Evolutionary conservation across 2,797 vertebrate species (phyloP), one percentile per base, ranked within the genome.

Genomic region (Peromyscus melanophrys): DNA sequence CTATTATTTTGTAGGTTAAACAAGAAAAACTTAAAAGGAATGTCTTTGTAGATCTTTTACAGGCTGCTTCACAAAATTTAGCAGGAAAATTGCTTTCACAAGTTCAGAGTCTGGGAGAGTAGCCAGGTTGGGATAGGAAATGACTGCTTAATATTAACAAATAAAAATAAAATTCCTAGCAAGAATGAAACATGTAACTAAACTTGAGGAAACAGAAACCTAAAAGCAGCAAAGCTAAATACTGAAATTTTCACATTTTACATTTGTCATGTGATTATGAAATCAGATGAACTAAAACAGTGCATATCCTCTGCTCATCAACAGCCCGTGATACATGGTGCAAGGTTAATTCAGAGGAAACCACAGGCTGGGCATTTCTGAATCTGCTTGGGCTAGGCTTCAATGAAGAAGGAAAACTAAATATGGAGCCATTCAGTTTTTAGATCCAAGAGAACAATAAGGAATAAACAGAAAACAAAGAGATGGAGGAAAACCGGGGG

Each of bases 141-240:
- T 71, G 40, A 83, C n/a, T 19, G 89, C 8, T 34, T 81, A 84
- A 65, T 78, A 91, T 61, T 43, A 90, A 96, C n/a, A 85, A 37
- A 76, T 31, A 95, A 97, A 93, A 97, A 78, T 82, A 25, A 91
- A 91, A 89, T 77, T 14, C 86, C 1, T 82, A 76, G 75, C 37
- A 92, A 94, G 49, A 43, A 21, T 0, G 87, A 57, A 67, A 86
- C 1, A 37, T 96, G 14, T 83, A 91, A 91, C 9, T 34, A 73
- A 97, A 88, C 27, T n/a, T 69, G 43, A 89, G 37, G 91, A 96
- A 85, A 82, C 40, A 34, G 85, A 92, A 90, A 82, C n/a, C 37
- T 86, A 82, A 88, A 97, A 96, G n/a, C 6, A 91, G 2, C 75
- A 96, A 87, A 23, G 25, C n/a, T 76, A 85, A 52, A 4, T 63